phyloP scores from a whole-genome alignment of 2,888 invertebrate species.

The Tipula helvola region DNA sequence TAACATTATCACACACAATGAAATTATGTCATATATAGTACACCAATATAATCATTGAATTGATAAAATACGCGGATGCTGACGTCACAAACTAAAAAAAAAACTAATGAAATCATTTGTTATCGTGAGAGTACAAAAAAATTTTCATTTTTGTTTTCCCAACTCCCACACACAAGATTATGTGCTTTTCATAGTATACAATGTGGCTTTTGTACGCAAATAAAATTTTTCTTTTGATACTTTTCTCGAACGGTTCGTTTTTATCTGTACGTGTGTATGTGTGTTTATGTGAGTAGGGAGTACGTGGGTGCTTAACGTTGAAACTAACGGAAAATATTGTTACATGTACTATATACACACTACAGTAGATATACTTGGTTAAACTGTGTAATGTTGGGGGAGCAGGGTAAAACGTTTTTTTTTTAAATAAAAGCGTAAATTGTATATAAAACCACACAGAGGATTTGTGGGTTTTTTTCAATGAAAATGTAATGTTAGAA shows the following conservation, averaged over 20 bases:
- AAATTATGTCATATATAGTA: background rate
- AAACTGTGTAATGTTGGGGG: background rate
- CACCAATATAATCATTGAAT: background rate
- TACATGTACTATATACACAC: background rate
- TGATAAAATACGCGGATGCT: background rate
- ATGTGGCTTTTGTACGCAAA: background rate
- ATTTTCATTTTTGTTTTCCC: background rate
- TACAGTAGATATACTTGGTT: background rate
- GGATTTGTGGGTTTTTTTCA: background rate
- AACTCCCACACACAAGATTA: background rate
- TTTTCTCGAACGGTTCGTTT: background rate
- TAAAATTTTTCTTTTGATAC: background rate
- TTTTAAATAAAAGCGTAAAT: background rate
- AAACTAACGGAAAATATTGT: too few relatives aligned
- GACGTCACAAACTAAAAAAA: background rate
- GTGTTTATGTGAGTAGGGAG: background rate
- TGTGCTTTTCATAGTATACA: background rate
- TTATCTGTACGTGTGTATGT: background rate
- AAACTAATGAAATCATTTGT: background rate
- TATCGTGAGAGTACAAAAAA: background rate
- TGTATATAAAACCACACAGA: background rate
- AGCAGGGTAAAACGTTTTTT: background rate
- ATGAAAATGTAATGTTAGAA: background rate
- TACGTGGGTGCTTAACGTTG: background rate
- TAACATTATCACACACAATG: too few relatives aligned